phyloP scores from a whole-genome alignment of 2,797 vertebrate genomes.

The Dendrocincla tyrannina region DNA sequence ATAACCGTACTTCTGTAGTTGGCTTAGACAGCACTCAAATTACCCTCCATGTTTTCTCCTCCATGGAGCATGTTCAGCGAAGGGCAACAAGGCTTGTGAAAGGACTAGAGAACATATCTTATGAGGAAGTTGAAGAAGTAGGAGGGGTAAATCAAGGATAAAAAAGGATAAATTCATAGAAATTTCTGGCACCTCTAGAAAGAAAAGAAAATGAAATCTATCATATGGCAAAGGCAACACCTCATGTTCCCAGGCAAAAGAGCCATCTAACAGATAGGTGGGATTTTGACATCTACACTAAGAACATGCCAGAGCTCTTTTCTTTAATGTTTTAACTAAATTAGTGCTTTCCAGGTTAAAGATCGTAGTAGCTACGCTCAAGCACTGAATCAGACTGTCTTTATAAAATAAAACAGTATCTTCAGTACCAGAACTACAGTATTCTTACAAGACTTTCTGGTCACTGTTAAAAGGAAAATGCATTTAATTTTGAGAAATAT shows the following conservation, averaged over 20 bases:
- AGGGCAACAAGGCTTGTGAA: not conserved
- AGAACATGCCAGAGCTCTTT: not conserved
- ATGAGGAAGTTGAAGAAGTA: not conserved
- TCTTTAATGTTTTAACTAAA: not conserved
- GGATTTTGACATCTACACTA: not conserved
- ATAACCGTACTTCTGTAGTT: not conserved
- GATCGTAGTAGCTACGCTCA: not conserved
- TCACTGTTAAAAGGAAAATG: not conserved
- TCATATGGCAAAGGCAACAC: not conserved
- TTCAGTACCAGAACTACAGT: not conserved
- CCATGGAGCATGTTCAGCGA: rapidly evolving
- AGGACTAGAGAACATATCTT: not conserved
- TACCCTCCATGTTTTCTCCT: not conserved
- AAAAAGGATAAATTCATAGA: not conserved
- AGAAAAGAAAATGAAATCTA: not conserved
- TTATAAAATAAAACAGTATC: not conserved
- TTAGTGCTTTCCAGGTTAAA: not conserved
- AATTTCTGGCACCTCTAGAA: not conserved
- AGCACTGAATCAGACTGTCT: not conserved
- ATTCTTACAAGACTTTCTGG: not conserved
- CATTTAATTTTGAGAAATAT: not conserved
- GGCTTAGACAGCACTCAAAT: not conserved
- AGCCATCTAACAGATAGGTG: not conserved
- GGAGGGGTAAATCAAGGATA: not conserved
- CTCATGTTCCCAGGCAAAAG: not conserved